Evolutionary conservation across 2,888 invertebrate genomes (phyloP), one percentile per base, ranked within the genome.

Genomic region (Drosophila atroscutellata): DNA sequence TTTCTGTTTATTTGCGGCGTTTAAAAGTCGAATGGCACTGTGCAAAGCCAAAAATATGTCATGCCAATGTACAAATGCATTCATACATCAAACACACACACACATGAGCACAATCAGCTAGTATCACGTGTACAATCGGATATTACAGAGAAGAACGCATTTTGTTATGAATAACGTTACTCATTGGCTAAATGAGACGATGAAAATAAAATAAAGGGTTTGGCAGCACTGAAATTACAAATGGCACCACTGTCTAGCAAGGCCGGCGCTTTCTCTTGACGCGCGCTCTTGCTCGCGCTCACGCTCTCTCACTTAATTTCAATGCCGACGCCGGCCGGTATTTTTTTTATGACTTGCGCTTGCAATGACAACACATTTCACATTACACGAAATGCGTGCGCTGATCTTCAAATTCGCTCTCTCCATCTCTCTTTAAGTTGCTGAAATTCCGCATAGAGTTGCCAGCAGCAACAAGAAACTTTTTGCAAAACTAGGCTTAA

Each of bases 241-340:
- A 45, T 56, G 71, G 59, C 66, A 66, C 59, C 75, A 75, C 76
- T 71, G 59, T 32, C 50, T 36, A 34, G 49, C 76, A 76, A 76
- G 74, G 77, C 65, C 77, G 70, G 15, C 56, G 69, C 72, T 76
- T 79, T 76, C 68, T 67, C 62, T 75, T 9, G 34, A 42, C n/a
- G 28, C 34, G 45, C 58, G 47, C 50, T 26, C 39, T 30, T 61
- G 1, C 50, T 39, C 52, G 30, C 65, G 26, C 56, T 64, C 42
- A 51, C 55, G 30, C 28, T 50, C 61, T n/a, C 51, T 57, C 50
- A 55, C 57, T 51, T 4, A 39, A 39, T 68, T 45, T 72, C 77
- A 74, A 69, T 69, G 68, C 26, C 67, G 75, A 78, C 58, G 81
- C 83, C 83, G 83, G 83, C 83, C 83, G 83, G 83, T 83, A 68